Percentiles rank a stretch among this genome's conserved stretches.
Conservation (phyloP, 1,140 invertebrate genomes). For the Chymomyza costata region DNA sequence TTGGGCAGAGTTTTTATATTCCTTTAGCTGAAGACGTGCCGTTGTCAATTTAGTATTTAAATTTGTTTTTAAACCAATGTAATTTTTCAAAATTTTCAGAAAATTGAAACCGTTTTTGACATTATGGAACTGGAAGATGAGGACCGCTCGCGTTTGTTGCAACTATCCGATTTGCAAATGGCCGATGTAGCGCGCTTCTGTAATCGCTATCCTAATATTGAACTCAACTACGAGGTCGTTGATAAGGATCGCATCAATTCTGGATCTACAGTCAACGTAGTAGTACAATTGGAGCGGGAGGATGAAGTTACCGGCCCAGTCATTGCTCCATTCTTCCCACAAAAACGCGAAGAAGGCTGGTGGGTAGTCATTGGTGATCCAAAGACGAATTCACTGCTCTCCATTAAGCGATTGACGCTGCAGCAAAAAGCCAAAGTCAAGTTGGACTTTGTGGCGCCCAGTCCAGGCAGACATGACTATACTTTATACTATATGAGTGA, state of each 20-base stretch:
- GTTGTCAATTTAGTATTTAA: not conserved
- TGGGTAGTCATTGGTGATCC: slow-evolving; percentile 99
- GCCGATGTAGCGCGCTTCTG: slow-evolving; percentile 98
- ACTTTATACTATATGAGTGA: slow-evolving; percentile 99
- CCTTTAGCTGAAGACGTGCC: too few relatives aligned
- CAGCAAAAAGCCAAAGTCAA: slow-evolving; percentile 96
- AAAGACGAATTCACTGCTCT: slow-evolving; percentile 93
- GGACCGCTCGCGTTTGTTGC: slow-evolving; percentile 89
- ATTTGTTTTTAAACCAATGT: not conserved
- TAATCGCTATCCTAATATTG: slow-evolving; percentile 99
- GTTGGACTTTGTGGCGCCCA: slow-evolving; percentile 95
- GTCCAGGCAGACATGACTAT: slow-evolving; percentile 90
- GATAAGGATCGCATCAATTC: slow-evolving; percentile 88
- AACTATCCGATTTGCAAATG: slow-evolving; percentile 91
- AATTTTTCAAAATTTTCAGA: slow-evolving; percentile 77
- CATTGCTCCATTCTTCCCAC: slow-evolving; percentile 98
- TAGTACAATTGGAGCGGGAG: slow-evolving; percentile 96
- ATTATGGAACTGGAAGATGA: slow-evolving; percentile 99
- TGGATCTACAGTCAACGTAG: slow-evolving; percentile 89
- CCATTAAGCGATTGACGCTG: slow-evolving; percentile 95
- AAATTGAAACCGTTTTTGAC: slow-evolving; percentile 97
- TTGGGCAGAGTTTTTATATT: too few relatives aligned
- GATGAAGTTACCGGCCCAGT: slow-evolving; percentile 98
- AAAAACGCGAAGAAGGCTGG: slow-evolving; percentile 99
- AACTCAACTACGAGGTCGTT: slow-evolving; percentile 93